phyloP scores from a whole-genome alignment of 2,797 vertebrate species.

The Ciconia nigra region DNA sequence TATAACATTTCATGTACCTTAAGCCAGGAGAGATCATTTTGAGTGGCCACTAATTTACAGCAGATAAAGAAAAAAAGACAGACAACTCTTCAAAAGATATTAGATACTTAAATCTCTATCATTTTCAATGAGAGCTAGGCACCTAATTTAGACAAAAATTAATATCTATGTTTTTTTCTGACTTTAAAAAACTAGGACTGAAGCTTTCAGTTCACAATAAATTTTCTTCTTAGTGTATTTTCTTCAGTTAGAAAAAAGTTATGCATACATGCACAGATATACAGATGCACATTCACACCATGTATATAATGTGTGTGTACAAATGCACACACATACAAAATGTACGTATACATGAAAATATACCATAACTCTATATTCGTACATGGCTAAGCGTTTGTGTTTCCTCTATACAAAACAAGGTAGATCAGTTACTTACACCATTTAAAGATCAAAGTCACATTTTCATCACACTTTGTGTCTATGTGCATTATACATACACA shows the following conservation, averaged over 20 bases:
- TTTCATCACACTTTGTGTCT: neutral
- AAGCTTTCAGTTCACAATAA: neutral
- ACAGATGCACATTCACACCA: neutral
- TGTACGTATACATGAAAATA: neutral
- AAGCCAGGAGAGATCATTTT: neutral
- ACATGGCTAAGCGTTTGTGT: neutral
- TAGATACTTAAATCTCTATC: neutral
- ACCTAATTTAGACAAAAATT: neutral
- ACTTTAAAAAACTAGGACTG: neutral
- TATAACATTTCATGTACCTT: neutral
- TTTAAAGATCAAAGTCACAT: slow-evolving; percentile 26
- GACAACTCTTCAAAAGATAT: neutral
- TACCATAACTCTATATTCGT: neutral
- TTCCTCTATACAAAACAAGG: neutral
- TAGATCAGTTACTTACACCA: neutral
- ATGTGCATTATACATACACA: neutral
- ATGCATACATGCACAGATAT: fast-evolving
- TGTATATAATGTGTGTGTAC: too few species aligned
- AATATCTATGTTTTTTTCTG: neutral
- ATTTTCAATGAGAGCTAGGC: neutral
- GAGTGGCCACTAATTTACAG: neutral
- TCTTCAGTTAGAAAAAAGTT: neutral
- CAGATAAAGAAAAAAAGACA: neutral
- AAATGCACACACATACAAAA: neutral
- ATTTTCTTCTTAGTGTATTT: neutral